Base-by-base conservation (phyloP, 2,113 vertebrate species). In the Meriones unguiculatus region DNA sequence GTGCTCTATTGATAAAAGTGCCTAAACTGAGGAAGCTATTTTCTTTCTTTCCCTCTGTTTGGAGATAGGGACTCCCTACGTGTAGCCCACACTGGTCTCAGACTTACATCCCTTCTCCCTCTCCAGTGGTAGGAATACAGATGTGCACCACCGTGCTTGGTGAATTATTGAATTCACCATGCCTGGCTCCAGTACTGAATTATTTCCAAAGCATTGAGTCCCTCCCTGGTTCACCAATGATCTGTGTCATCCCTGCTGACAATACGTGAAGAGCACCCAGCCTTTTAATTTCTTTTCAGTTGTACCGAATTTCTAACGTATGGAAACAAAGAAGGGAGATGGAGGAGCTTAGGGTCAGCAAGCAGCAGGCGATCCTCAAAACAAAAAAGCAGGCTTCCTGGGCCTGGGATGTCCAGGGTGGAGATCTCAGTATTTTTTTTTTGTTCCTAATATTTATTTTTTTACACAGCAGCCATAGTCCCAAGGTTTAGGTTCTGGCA, bases 371-470 rank as follows among this genome's bases (percentile, higher is more conserved):
- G 88, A 72, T 20, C 30, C 28, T 92, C 70, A 87, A 94, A 97
- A 87, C 54, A 24, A 52, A 22, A 69, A 22, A 41, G 15, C 52
- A 65, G 75, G 20, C 76, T 90, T 77, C 30, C 22, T 88, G 41
- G 69, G 69, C 65, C 85, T 87, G 67, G 46, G 62, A 65, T 87
- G n/a, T 95, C 87, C 50, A 59, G 80, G 59, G 41, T 46, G 62
- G 72, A 95, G 72, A 93, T 50, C 28, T 75, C 67, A 32, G 12
- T 92, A 81, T 96, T 98, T 96, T 80, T 96, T 96, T 97, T 97
- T 96, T 96, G 89, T 93, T 93, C 62, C 76, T 93, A 52, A 32
- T 90, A 85, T 96, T 97, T 97, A 88, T 97, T 95, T 93, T 90
- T 91, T 87, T 88, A 59, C 91, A 50, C 75, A 81, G 87, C 78